Conservation (phyloP, 2,888 invertebrate species). For the Drosophila ochracea region DNA sequence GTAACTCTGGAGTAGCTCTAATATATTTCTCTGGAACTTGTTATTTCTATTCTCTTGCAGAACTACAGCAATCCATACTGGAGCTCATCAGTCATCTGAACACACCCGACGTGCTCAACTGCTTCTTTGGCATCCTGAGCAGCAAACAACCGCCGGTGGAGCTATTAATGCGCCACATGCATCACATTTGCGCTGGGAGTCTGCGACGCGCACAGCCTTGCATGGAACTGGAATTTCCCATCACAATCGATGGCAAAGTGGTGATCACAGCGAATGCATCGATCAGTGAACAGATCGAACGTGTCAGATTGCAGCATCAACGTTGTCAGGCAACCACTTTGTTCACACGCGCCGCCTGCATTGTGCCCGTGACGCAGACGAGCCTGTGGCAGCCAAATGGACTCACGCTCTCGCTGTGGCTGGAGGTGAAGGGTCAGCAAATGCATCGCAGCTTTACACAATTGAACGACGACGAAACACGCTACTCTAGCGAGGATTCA, state of each 20-base stretch:
- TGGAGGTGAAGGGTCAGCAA: conserved; percentile 78
- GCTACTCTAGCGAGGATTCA: conserved; percentile 76
- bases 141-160: conserved; percentile 86
- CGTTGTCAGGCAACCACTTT: conserved; percentile 79
- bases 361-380: conserved; percentile 83
- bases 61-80: conserved; percentile 88
- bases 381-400: conserved; percentile 83
- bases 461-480: conserved; percentile 80
- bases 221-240: conserved; percentile 83
- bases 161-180: conserved; percentile 87
- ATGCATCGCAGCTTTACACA: conserved; percentile 75
- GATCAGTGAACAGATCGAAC: conserved; percentile 81
- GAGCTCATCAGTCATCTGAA: conserved; percentile 87
- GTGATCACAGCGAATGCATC: conserved; percentile 77
- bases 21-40: neutral
- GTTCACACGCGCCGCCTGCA: conserved; percentile 82
- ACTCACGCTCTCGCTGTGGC: conserved; percentile 83
- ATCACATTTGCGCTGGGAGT: conserved; percentile 81
- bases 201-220: conserved; percentile 81
- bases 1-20: neutral
- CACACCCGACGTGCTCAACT: conserved; percentile 85
- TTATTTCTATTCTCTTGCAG: conserved; percentile 81
- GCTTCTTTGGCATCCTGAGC: conserved; percentile 88
- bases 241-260: conserved; percentile 80
- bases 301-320: conserved; percentile 82